Evolutionary conservation across 2,888 invertebrate species (phyloP), one percentile per base, ranked within the genome.

Genomic region (Volucella zonaria): DNA sequence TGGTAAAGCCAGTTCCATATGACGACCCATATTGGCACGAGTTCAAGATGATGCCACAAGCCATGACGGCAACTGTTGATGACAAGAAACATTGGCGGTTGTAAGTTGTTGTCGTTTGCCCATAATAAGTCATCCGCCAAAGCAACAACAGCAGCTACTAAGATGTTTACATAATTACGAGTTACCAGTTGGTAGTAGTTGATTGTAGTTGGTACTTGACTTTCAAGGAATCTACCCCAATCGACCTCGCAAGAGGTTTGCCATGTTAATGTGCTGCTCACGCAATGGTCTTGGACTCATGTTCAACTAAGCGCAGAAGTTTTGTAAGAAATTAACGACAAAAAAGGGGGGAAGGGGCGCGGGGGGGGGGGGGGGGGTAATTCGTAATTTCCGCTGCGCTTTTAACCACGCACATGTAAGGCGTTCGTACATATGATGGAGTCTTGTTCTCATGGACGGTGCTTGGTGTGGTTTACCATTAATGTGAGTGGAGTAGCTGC

Each of bases 241-340:
- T 31, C 58, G 78, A 58, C 71, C 78, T 73, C 71, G 70, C 54
- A 78, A 78, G 78, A 47, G 56, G 70, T 70, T 70, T 66, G 52
- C 61, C 73, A 79, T 66, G 73, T 73, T 52, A 76, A 59, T 61
- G 59, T 52, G 15, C 38, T 51, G 12, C 64, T 61, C 66, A 79
- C 73, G 73, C 79, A 79, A 61, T 61, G 73, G 54, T 15, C 43
- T 23, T 31, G 38, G 42, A 51, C 52, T 51, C 73, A 61, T 79
- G 73, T 73, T 71, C 6, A 40, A 59, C 58, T 71, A 71, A 78
- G 59, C 45, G 77, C 14, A 18, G n/a, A 10, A 67, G 42, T 38
- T 31, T 75, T 75, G 66, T 67, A 75, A 67, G 58, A 52, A 66
- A 58, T 51, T 42, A 51, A 51, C 15, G 42, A 31, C 3, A 2